phyloP scores from a whole-genome alignment of 1,140 invertebrate species.

The Scylla paramamosain region DNA sequence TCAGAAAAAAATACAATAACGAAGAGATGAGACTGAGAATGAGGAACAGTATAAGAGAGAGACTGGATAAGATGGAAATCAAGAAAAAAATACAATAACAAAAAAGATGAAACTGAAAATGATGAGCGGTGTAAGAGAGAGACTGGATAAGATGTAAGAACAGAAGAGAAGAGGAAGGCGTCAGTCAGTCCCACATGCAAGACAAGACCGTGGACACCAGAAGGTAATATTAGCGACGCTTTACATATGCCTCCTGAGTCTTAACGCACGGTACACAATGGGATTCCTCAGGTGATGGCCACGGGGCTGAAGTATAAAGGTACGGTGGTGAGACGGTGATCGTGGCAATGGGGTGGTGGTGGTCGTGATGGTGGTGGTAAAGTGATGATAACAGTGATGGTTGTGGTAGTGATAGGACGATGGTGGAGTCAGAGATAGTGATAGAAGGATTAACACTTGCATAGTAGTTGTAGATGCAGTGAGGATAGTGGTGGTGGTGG shows the following conservation, averaged over 20 bases:
- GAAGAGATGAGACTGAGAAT: too few species aligned
- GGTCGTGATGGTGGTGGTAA: background rate
- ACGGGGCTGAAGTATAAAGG: background rate
- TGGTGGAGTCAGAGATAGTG: background rate
- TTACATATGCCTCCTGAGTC: background rate
- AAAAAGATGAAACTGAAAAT: background rate
- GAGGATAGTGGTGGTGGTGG: background rate
- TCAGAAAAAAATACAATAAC: too few species aligned
- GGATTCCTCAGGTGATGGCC: background rate
- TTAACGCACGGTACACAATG: background rate
- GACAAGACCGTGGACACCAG: background rate
- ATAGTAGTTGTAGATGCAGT: background rate
- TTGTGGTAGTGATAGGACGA: background rate
- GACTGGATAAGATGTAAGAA: background rate
- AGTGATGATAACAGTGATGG: background rate
- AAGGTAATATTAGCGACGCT: background rate
- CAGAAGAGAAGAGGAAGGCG: background rate
- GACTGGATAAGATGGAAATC: background rate
- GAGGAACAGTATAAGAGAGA: background rate
- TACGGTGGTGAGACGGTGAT: background rate
- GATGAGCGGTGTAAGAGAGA: background rate
- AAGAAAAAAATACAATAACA: background rate
- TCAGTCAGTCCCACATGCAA: background rate
- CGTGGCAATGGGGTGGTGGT: background rate
- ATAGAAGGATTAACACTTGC: background rate